Percentiles rank a stretch among this genome's conserved stretches.
These are phyloP conservation scores for Synergus japonicus DNA, from an alignment of 2,888 invertebrate species.

Conservation along the genomic window DNA sequence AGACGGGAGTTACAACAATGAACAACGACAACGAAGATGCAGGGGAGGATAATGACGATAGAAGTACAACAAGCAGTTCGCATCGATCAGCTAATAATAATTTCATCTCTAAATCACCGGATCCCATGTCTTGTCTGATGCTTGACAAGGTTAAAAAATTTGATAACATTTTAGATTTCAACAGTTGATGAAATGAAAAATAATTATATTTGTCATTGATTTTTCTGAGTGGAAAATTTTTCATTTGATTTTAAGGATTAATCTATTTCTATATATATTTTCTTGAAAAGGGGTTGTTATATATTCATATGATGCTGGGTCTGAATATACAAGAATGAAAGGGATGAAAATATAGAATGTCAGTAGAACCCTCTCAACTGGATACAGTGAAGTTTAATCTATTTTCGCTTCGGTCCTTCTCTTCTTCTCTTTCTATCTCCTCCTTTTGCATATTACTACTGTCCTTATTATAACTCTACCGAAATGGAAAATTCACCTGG, in stretches of 20 bases:
- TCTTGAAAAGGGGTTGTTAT: not conserved
- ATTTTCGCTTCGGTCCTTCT: not conserved
- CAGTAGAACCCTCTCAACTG: not conserved
- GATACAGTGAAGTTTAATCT: not conserved
- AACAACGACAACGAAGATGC: slow-evolving; percentile 70
- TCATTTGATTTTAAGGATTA: not conserved
- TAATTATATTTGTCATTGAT: not conserved
- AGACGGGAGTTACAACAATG: slow-evolving; percentile 62
- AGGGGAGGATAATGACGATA: slow-evolving; percentile 70
- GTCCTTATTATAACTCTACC: not conserved
- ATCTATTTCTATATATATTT: not conserved
- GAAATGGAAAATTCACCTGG: not conserved
- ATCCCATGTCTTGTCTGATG: slow-evolving; percentile 70
- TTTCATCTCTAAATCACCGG: slow-evolving; percentile 64
- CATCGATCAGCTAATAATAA: slow-evolving; percentile 70
- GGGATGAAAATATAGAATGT: not conserved
- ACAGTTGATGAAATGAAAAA: not conserved
- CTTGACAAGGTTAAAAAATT: slow-evolving; percentile 68
- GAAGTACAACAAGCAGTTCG: slow-evolving; percentile 69
- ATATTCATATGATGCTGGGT: not conserved
- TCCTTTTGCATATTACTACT: not conserved
- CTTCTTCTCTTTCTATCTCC: not conserved
- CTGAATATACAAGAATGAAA: not conserved
- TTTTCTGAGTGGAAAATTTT: not conserved
- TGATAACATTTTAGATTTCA: not conserved